These are phyloP conservation scores for Lepeophtheirus salmonis DNA, from an alignment of 1,140 invertebrate genomes.

Conservation along the genomic window DNA sequence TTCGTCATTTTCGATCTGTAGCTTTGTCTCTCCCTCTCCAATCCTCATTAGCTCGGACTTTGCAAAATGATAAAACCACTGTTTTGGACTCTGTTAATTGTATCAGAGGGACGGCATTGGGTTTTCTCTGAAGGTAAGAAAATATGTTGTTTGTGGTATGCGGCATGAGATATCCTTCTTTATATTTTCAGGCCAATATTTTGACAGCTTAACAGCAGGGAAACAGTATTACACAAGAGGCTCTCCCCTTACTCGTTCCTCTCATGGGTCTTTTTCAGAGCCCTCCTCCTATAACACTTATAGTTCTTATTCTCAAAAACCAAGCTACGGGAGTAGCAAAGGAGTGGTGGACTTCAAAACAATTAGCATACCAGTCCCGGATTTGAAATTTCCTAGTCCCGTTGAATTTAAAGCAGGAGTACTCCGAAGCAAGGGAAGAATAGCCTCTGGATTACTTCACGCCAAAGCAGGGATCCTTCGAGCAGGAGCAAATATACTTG, in stretches of 20 bases:
- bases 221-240: not conserved
- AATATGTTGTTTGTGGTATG: too few species aligned
- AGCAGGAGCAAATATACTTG: constrained; percentile 16
- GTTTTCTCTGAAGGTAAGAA: too few species aligned
- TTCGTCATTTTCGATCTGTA: too few species aligned
- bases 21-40: too few species aligned
- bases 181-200: constrained; percentile 12
- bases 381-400: constrained; percentile 11
- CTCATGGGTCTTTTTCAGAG: not conserved
- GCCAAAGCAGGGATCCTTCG: constrained; percentile 16
- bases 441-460: constrained; percentile 14
- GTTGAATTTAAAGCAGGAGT: constrained; percentile 15
- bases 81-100: too few species aligned
- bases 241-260: not conserved
- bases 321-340: not conserved
- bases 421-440: constrained; percentile 13
- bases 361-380: constrained; percentile 1
- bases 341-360: not conserved
- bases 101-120: too few species aligned
- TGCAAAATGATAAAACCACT: too few species aligned
- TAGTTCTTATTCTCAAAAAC: not conserved
- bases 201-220: constrained; percentile 1
- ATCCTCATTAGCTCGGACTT: too few species aligned
- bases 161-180: too few species aligned
- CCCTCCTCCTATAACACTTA: not conserved